Evolutionary conservation across 2,888 invertebrate genomes (phyloP), one percentile per base, ranked within the genome.

Genomic region (Tolmerus cingulatus): DNA sequence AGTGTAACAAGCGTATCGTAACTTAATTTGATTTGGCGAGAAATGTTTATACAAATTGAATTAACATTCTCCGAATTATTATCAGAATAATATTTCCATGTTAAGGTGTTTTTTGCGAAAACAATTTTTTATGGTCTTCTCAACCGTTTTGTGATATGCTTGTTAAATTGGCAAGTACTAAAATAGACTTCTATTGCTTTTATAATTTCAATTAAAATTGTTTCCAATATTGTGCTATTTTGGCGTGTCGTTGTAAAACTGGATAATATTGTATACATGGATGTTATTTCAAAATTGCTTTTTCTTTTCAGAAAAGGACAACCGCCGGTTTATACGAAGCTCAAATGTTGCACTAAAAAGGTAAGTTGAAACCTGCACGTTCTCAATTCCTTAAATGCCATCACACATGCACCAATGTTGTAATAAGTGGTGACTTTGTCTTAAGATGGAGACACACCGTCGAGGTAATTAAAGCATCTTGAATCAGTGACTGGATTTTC

Each of bases 361-460:
- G 81, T 81, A 81, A 81, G 81, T 81, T 7, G 51, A 51, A 81
- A 76, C 76, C 76, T 23, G 76, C 34, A 40, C 19, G 76, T 19
- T n/a, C 27, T 76, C 76, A 76, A 66, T 40, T 34, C 81, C 55
- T 81, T 81, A 81, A 81, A 81, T 30, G 37, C 81, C 81, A 46
- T 55, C 51, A 51, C 46, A 81, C 81, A 19, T 16, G 55, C 34
- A 55, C 51, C 51, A 16, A 43, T 78, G 23, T 37, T 43, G 43
- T 27, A 55, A 81, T 51, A 81, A 23, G 30, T 30, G 34, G 0
- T 51, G 37, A 77, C 30, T 55, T 81, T 51, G 30, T 27, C 81
- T 27, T 55, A 30, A 51, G n/a, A 30, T 27, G 55, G 34, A 34
- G 19, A n/a, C 43, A 51, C n/a, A 34, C 55, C 30, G 14, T n/a